Conservation (phyloP, 2,113 vertebrate species). For the Pluvianellus socialis region DNA sequence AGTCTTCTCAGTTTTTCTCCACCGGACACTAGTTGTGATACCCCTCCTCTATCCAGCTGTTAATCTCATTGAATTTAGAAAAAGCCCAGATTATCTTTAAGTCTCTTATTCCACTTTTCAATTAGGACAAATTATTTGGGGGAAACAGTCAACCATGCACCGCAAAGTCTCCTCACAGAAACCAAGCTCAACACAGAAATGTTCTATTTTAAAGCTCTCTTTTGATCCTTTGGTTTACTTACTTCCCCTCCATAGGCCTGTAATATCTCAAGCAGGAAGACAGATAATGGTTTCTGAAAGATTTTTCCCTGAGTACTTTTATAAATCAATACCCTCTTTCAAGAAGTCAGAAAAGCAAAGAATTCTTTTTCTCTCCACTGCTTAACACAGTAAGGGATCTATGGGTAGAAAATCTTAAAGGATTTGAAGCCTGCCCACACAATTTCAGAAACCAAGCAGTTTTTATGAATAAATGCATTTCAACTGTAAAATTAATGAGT, state of each 20-base stretch:
- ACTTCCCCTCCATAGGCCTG: neutral
- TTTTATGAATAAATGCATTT: neutral
- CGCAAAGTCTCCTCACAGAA: neutral
- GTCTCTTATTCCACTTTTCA: neutral
- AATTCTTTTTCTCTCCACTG: neutral
- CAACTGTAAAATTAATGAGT: neutral
- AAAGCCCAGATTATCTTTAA: neutral
- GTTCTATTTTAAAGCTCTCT: neutral
- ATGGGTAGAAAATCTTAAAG: neutral
- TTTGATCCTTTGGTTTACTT: neutral
- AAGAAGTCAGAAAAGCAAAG: neutral
- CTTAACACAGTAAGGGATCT: neutral
- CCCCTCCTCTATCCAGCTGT: neutral
- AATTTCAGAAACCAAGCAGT: neutral
- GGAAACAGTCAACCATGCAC: neutral
- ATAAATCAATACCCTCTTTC: neutral
- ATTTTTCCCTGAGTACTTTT: neutral
- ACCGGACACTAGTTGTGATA: neutral
- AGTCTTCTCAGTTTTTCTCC: neutral
- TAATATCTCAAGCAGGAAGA: neutral
- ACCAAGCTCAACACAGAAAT: neutral
- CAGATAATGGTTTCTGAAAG: neutral
- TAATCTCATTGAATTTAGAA: neutral
- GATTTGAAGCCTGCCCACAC: neutral
- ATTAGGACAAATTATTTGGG: neutral